A percentile compares a stretch with the other conserved stretches of the same genome.
Evolutionary conservation across 1,140 invertebrate genomes (phyloP).

Genomic region (Achroia grisella): DNA sequence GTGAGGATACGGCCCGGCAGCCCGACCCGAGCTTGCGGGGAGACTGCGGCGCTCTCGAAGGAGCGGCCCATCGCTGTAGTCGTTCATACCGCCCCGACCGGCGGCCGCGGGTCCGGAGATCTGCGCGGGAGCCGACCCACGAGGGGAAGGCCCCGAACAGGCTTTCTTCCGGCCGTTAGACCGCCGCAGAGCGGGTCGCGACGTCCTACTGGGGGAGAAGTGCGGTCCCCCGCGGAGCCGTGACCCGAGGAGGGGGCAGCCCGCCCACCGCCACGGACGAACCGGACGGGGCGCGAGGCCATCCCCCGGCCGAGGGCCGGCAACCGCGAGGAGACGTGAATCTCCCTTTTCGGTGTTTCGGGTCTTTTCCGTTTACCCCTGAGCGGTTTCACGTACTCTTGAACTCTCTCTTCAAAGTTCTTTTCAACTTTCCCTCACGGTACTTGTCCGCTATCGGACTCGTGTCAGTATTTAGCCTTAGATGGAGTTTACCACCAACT

Average conservation of each 20-base stretch:
- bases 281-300: slow-evolving; percentile 34
- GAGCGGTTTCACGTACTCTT: slow-evolving; percentile 88
- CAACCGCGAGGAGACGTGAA: slow-evolving; percentile 56
- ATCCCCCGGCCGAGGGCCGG: slow-evolving; percentile 17
- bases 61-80: slow-evolving; percentile 66
- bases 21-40: slow-evolving; percentile 41
- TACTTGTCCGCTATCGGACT: slow-evolving; percentile 94
- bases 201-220: slow-evolving; percentile 56
- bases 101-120: slow-evolving; percentile 22
- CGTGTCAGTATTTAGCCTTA: slow-evolving; percentile 89
- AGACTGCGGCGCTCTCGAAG: slow-evolving; percentile 38
- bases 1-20: slow-evolving; percentile 41
- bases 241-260: too few species aligned
- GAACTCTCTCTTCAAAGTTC: slow-evolving; percentile 92
- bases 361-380: slow-evolving; percentile 80
- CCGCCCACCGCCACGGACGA: too few species aligned
- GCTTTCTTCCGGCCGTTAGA: slow-evolving; percentile 37
- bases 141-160: too few species aligned
- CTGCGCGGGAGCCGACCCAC: too few species aligned
- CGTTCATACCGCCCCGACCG: slow-evolving; percentile 35
- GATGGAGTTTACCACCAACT: slow-evolving; percentile 89
- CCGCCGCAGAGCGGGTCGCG: slow-evolving; percentile 46
- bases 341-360: slow-evolving; percentile 75
- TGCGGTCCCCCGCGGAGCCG: too few species aligned
- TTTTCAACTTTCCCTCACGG: slow-evolving; percentile 94